Base-by-base conservation (phyloP, 2,113 vertebrate species). In the Amazona vittata region DNA sequence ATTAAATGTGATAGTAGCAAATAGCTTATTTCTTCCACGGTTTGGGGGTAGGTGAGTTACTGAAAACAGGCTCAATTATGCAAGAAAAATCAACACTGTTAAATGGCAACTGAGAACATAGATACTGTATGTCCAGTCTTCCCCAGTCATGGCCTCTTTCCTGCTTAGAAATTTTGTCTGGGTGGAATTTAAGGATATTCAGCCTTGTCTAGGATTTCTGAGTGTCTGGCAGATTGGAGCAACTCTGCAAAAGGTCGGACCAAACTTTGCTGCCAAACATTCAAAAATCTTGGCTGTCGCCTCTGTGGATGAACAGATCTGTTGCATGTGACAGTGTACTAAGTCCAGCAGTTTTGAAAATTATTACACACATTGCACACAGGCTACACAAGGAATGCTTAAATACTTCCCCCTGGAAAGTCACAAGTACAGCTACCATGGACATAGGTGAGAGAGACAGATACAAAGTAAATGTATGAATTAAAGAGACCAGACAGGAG, bases 171-270 rank as follows among this genome's bases (percentile, higher is more conserved):
- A 65, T 65, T 83, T 90, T 60, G 29, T 83, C 71, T 62, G 49
- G 26, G 44, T 69, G 49, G 86, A 92, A 79, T 90, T 53, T 90
- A 43, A 85, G 39, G 47, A 88, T 95, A 94, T 83, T 92, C 24
- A 92, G 39, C 47, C 63, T 95, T 79, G 75, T 90, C 91, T 71
- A 88, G 67, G 67, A 80, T 92, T 94, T 95, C 71, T 91, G 76
- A 89, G 80, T 0, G 22, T 94, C 83, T 91, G 71, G 63, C 17
- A 83, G 53, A 47, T 62, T 16, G 15, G 31, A 92, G 39, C 43
- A 91, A 14, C 76, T 83, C 68, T 83, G 83, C 46, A 89, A 67
- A 96, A 77, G 24, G 29, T 94, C 83, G 69, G 76, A 95, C 39
- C 75, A 76, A 94, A 79, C 37, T 75, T 70, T 60, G 62, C 93